A percentile compares a stretch with the other conserved stretches of the same genome.
Conservation (phyloP, 2,113 vertebrate species). For the Sander vitreus region DNA sequence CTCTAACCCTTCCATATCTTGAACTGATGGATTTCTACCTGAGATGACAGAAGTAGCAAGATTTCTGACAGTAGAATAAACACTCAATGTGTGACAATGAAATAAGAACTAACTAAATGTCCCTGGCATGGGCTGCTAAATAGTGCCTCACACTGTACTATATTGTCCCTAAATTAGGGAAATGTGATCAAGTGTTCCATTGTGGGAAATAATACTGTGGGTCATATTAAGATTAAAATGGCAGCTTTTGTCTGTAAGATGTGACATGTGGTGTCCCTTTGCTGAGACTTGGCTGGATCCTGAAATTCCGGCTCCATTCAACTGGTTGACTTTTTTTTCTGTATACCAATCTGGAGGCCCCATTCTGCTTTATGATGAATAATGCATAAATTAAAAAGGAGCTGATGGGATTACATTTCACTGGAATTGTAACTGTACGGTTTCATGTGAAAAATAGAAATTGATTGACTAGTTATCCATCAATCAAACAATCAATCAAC, state of each 20-base stretch:
- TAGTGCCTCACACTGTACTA: neutral
- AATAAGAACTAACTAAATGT: slow-evolving; percentile 18
- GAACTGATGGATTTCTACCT: slow-evolving; percentile 2
- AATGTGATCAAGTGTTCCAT: slow-evolving; percentile 7
- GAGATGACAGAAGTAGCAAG: slow-evolving; percentile 12
- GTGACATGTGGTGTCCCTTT: too few species aligned
- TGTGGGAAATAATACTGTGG: slow-evolving; percentile 12
- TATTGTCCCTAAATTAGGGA: slow-evolving; percentile 15
- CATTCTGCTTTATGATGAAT: too few species aligned
- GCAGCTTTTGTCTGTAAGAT: neutral
- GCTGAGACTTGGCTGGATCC: too few species aligned
- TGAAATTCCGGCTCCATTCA: too few species aligned
- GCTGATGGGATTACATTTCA: too few species aligned
- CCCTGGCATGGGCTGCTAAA: slow-evolving; percentile 12
- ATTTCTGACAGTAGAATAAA: slow-evolving; percentile 5
- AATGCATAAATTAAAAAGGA: too few species aligned
- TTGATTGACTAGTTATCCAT: too few species aligned
- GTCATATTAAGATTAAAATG: slow-evolving; percentile 8
- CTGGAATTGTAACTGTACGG: too few species aligned
- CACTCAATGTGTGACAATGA: slow-evolving; percentile 23
- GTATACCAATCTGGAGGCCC: too few species aligned
- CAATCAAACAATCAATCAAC: neutral
- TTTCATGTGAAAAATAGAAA: too few species aligned
- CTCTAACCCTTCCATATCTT: neutral
- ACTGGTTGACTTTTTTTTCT: too few species aligned